Base-by-base conservation (phyloP, 1,140 invertebrate species). In the Drosophila eugracilis region DNA sequence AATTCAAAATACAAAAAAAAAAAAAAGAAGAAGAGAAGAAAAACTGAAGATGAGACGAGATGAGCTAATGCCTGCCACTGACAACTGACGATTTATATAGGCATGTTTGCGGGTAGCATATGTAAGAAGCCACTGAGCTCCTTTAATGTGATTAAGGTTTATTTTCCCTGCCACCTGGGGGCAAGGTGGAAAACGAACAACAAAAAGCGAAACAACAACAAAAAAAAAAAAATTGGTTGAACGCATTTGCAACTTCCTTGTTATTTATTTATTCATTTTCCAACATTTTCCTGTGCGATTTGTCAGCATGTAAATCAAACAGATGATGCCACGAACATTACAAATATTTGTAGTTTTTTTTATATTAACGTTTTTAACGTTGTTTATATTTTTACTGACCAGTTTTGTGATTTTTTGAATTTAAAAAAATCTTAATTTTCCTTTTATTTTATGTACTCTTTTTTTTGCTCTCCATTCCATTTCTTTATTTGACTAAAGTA, bases 51-150 rank as follows among this genome's bases (percentile, higher is more conserved):
- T 24, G 54, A 22, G 14, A 55, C 28, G 49, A 41, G 59, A 36
- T 63, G 55, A 63, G 59, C 59, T 58, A 63, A 63, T 72, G 47
- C 53, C 71, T 75, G 74, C 37, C 73, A 69, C 75, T 49, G 57
- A 54, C 75, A 71, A 57, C 47, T 44, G 55, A 52, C 73, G 69
- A 71, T 71, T 58, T 76, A 75, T 73, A 47, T 24, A 5, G 36
- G 9, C 45, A 14, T 17, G 22, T 41, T 54, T 22, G 28, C 7
- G 32, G 48, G 47, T n/a, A 42, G 37, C 37, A 62, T 34, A 57
- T 58, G 39, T 57, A 57, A 42, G 37, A 26, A 34, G 52, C 54
- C 17, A 15, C 37, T 44, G 37, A 58, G 52, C 28, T 58, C 36
- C 39, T 42, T 58, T 28, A 58, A 63, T 44, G 59, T 44, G 52